phyloP scores from a whole-genome alignment of 2,888 invertebrate species.

The Eupeodes luniger region DNA sequence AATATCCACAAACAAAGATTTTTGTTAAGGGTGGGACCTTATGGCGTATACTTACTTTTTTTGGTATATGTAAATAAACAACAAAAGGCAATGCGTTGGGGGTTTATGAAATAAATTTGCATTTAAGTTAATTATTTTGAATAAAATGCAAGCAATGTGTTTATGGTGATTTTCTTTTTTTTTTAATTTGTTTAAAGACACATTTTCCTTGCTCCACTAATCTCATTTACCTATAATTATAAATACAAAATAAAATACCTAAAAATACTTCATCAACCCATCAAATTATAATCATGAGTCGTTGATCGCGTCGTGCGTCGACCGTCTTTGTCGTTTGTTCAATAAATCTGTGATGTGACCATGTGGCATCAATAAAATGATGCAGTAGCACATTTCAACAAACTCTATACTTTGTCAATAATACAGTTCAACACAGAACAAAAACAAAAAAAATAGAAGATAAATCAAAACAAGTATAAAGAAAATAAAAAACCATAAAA shows the following conservation, averaged over 20 bases:
- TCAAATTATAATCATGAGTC: not conserved
- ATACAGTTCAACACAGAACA: conserved; percentile 15
- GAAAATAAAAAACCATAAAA: conserved; percentile 7
- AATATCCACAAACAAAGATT: no score
- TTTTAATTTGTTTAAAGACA: not conserved
- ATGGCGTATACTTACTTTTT: conserved; percentile 43
- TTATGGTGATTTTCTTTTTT: conserved; percentile 3
- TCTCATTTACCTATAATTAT: not conserved
- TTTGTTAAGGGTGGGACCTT: not conserved
- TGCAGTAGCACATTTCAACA: conserved; percentile 21
- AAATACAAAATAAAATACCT: not conserved
- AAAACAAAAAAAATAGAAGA: not conserved
- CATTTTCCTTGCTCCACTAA: conserved; percentile 17
- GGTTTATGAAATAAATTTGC: not conserved
- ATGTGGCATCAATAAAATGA: conserved; percentile 62
- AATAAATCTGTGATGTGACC: conserved; percentile 45
- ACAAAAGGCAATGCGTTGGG: no score
- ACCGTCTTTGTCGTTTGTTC: not conserved
- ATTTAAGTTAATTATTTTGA: not conserved
- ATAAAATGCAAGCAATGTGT: not conserved
- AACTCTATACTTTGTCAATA: not conserved
- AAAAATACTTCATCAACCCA: not conserved
- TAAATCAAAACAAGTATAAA: conserved; percentile 26
- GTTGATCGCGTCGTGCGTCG: not conserved
- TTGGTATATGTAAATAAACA: not conserved